Percentiles rank a stretch among this genome's conserved stretches.
Evolutionary conservation across 2,113 vertebrate genomes (phyloP).

Genomic region (Gopherus flavomarginatus): DNA sequence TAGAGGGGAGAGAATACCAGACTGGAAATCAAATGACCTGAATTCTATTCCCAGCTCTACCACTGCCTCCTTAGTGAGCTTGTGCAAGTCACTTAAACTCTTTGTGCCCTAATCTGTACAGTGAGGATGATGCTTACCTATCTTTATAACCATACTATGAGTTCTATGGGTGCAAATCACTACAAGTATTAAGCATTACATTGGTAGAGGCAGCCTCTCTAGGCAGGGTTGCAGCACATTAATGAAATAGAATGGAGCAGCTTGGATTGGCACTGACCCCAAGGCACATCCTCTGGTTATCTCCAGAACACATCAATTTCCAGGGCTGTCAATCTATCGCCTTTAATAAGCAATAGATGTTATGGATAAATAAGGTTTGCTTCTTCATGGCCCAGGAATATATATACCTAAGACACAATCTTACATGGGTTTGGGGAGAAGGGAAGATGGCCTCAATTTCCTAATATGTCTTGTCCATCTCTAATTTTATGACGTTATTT

Average conservation of each 20-base stretch:
- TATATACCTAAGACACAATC: fast-evolving
- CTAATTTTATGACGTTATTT: fast-evolving
- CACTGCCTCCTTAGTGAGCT: not conserved
- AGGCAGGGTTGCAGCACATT: not conserved
- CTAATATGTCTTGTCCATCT: not conserved
- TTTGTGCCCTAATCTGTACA: not conserved
- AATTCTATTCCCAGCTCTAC: not conserved
- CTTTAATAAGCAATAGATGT: not conserved
- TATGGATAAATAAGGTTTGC: not conserved
- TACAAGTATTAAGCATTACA: not conserved
- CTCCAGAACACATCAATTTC: fast-evolving
- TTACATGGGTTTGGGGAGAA: not conserved
- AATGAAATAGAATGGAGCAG: not conserved
- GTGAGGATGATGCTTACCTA: too few relatives aligned
- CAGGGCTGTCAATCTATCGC: not conserved
- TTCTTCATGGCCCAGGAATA: not conserved
- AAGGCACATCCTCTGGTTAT: not conserved
- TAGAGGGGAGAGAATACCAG: not conserved
- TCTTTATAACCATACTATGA: not conserved
- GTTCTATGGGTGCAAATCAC: not conserved
- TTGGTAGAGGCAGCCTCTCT: not conserved
- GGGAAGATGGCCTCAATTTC: not conserved
- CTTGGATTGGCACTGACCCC: not conserved
- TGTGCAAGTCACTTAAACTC: not conserved
- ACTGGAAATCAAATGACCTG: not conserved